phyloP scores from a whole-genome alignment of 1,140 invertebrate genomes.

The Caerostris extrusa region DNA sequence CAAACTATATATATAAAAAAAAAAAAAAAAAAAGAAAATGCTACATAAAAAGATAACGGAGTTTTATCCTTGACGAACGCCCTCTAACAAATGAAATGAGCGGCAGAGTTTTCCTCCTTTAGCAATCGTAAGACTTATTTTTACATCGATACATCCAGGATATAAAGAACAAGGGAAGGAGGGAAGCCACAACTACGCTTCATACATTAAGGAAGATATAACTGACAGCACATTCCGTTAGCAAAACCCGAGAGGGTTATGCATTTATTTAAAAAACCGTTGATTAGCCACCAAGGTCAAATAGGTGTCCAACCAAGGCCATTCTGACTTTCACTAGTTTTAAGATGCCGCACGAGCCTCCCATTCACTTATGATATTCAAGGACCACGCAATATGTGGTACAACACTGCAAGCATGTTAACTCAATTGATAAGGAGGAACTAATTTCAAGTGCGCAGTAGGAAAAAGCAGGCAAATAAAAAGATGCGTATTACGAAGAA shows the following conservation, averaged over 20 bases:
- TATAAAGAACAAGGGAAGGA: background rate
- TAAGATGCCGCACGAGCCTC: background rate
- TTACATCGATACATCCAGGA: background rate
- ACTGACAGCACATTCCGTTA: slow-evolving; percentile 68
- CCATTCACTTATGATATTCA: slow-evolving; percentile 37
- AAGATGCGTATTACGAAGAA: background rate
- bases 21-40: background rate
- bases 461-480: slow-evolving; percentile 24
- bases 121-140: slow-evolving; percentile 21
- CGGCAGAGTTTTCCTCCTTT: slow-evolving; percentile 12
- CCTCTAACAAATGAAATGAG: slow-evolving; percentile 13
- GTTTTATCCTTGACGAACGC: slow-evolving; percentile 30
- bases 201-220: slow-evolving; percentile 37
- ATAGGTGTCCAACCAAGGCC: slow-evolving; percentile 59
- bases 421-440: slow-evolving; percentile 63
- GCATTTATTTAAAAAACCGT: slow-evolving; percentile 71
- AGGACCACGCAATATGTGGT: slow-evolving; percentile 35
- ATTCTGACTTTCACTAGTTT: slow-evolving; percentile 65
- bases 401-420: slow-evolving; percentile 5
- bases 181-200: background rate
- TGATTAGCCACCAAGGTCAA: slow-evolving; percentile 71
- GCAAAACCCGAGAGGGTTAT: slow-evolving; percentile 26
- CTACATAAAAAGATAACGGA: slow-evolving; percentile 29
- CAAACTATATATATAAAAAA: background rate
- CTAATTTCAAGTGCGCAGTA: slow-evolving; percentile 28